Evolutionary conservation across 1,140 invertebrate species (phyloP).

Genomic region (Sinella curviseta): DNA sequence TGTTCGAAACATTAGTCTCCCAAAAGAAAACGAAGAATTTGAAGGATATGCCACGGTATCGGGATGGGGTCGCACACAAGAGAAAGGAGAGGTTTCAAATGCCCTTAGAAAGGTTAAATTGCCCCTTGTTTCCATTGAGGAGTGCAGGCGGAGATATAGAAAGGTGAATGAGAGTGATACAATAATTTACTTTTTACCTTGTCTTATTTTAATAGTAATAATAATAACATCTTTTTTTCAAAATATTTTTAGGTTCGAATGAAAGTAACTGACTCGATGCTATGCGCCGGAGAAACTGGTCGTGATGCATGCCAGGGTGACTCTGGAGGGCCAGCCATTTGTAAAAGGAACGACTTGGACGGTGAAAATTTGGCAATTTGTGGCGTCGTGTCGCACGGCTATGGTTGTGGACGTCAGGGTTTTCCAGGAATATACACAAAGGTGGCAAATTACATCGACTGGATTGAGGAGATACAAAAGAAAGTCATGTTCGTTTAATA

Average conservation of each 20-base stretch:
- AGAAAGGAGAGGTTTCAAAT: neutral
- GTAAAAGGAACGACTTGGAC: neutral
- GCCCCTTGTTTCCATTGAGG: neutral
- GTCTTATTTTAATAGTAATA: no score
- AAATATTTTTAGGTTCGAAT: no score
- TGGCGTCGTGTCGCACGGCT: constrained; percentile 67
- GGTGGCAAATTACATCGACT: constrained; percentile 51
- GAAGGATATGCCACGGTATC: neutral
- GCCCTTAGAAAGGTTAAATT: constrained; percentile 20
- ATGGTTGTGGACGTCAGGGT: constrained; percentile 62
- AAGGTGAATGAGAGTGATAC: no score
- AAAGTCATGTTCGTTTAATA: neutral
- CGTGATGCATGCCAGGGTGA: constrained; percentile 27
- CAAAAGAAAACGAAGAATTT: neutral
- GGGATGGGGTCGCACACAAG: constrained; percentile 1
- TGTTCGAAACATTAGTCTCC: constrained; percentile 6
- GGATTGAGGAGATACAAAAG: constrained; percentile 25
- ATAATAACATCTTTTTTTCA: no score
- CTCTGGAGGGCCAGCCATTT: neutral
- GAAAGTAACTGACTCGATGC: constrained; percentile 24
- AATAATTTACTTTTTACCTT: no score
- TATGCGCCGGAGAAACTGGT: constrained; percentile 28
- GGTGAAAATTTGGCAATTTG: constrained; percentile 58
- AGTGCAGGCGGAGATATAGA: neutral
- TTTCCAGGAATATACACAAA: constrained; percentile 67